phyloP scores from a whole-genome alignment of 2,888 invertebrate genomes.

The Heliconius ethilla region DNA sequence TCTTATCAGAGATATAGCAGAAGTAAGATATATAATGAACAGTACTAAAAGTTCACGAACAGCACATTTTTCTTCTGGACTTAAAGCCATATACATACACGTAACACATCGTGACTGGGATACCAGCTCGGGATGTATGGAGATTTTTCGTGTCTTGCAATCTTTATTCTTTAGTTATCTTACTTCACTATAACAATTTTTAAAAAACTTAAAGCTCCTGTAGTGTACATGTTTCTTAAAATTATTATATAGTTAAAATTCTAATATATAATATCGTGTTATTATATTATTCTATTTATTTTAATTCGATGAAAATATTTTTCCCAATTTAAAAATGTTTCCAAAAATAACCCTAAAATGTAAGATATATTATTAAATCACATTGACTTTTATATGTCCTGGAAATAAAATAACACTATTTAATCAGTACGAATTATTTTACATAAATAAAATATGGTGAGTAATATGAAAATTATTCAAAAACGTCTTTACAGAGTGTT shows the following conservation, averaged over 20 bases:
- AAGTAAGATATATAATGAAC: slow-evolving; percentile 26
- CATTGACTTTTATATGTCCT: no score
- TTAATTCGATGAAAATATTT: background rate
- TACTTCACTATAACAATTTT: slow-evolving; percentile 6
- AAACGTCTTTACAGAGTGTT: background rate
- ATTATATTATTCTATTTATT: no score
- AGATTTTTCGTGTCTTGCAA: slow-evolving; percentile 36
- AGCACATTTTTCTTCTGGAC: slow-evolving; percentile 41
- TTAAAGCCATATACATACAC: slow-evolving; percentile 40
- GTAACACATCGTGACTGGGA: slow-evolving; percentile 41
- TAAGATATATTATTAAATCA: no score
- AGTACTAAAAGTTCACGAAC: slow-evolving; percentile 31
- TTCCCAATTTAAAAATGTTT: background rate
- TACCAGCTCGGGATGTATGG: slow-evolving; percentile 42
- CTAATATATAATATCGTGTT: no score
- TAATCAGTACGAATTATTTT: background rate
- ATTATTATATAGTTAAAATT: no score
- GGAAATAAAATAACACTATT: background rate
- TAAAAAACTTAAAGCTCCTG: background rate
- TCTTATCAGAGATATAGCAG: background rate
- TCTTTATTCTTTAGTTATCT: slow-evolving; percentile 27
- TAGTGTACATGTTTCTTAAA: no score
- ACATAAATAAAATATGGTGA: background rate
- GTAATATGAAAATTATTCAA: background rate
- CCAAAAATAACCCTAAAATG: background rate